phyloP scores from a whole-genome alignment of 2,888 invertebrate genomes.

The Gisinianus flammeolus region DNA sequence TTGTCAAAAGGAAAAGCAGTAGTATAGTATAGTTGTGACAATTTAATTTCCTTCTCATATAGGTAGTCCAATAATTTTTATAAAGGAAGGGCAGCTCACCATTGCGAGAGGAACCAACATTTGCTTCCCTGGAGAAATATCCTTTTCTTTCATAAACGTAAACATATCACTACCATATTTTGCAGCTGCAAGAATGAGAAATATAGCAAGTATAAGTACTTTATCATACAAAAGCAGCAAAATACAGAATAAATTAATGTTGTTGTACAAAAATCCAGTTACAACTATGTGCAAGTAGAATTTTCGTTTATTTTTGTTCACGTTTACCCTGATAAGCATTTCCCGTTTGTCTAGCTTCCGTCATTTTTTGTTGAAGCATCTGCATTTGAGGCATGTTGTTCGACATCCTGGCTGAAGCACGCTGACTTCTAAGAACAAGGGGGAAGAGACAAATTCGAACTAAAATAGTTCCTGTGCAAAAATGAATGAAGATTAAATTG shows the following conservation, averaged over 20 bases:
- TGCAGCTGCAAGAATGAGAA: constrained; percentile 67
- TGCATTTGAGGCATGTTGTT: constrained; percentile 87
- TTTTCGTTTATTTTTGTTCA: background rate
- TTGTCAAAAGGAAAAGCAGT: constrained; percentile 8
- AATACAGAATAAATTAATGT: background rate
- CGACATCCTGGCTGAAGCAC: constrained; percentile 79
- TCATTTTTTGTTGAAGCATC: constrained; percentile 79
- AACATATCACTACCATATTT: constrained; percentile 78
- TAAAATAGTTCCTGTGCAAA: constrained; percentile 71
- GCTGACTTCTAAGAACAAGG: constrained; percentile 80
- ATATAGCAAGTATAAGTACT: background rate
- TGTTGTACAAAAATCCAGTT: background rate
- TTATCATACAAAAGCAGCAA: background rate
- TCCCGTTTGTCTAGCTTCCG: constrained; percentile 82
- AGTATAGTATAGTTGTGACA: no score
- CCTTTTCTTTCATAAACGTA: constrained; percentile 80
- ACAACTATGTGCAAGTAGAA: no score
- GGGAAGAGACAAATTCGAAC: constrained; percentile 83
- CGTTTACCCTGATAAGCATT: constrained; percentile 73
- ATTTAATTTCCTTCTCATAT: background rate
- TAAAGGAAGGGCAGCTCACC: no score
- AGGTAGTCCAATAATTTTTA: background rate
- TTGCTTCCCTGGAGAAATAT: constrained; percentile 80
- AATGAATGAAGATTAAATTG: background rate
- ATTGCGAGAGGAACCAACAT: constrained; percentile 78